Conservation (phyloP, 1,140 invertebrate species). For the Panagrolaimus sp. region DNA sequence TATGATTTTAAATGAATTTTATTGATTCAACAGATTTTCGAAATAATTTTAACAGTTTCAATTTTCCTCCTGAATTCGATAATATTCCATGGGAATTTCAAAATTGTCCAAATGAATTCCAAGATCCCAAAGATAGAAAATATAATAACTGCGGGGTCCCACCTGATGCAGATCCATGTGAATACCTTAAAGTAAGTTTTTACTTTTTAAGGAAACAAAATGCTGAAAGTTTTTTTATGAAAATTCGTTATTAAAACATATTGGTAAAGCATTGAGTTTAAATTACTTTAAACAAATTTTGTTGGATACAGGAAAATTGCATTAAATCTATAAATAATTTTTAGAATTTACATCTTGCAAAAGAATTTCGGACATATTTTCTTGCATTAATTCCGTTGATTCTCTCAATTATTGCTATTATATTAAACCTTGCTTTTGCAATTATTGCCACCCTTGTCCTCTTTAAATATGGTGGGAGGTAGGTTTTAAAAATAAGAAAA, state of each 20-base stretch:
- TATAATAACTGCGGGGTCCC: slow-evolving; percentile 19
- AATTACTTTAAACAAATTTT: too few species aligned
- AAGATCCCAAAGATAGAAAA: slow-evolving; percentile 26
- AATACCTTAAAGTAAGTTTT: slow-evolving; percentile 21
- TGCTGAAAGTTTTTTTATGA: not conserved
- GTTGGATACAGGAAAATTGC: too few species aligned
- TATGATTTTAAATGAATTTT: too few species aligned
- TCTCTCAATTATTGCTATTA: slow-evolving; percentile 37
- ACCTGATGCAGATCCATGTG: slow-evolving; percentile 14
- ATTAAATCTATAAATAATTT: too few species aligned
- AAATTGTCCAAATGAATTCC: slow-evolving; percentile 28
- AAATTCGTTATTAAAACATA: too few species aligned
- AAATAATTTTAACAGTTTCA: too few species aligned
- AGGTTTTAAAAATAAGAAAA: not conserved
- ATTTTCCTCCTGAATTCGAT: too few species aligned
- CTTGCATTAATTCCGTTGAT: slow-evolving; percentile 42
- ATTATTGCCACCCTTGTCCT: slow-evolving; percentile 8
- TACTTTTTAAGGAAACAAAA: not conserved
- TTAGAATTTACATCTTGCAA: slow-evolving; percentile 43
- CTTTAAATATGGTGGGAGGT: slow-evolving; percentile 17
- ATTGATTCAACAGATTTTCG: too few species aligned
- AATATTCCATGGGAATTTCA: slow-evolving; percentile 9
- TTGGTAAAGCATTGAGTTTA: too few species aligned
- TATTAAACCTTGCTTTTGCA: slow-evolving; percentile 35
- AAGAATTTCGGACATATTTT: slow-evolving; percentile 42